These are phyloP conservation scores for Callipepla californica DNA, from an alignment of 2,113 vertebrate genomes.

Conservation along the genomic window DNA sequence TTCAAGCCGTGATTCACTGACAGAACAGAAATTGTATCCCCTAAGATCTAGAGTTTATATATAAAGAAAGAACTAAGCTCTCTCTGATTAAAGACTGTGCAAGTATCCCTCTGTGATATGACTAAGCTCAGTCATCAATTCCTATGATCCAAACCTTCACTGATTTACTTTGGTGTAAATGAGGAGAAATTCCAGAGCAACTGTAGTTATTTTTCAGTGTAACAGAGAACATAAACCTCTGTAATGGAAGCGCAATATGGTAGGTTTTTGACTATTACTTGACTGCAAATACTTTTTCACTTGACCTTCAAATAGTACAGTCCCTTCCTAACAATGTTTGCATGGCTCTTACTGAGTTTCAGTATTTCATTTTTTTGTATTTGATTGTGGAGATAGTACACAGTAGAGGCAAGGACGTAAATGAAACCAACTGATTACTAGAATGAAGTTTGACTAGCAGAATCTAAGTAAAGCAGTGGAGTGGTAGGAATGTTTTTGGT, in stretches of 20 bases:
- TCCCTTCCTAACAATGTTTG: background rate
- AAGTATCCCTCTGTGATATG: conserved; percentile 34
- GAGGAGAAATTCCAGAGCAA: conserved; percentile 29
- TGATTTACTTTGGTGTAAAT: conserved; percentile 26
- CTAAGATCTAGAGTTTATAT: conserved; percentile 7
- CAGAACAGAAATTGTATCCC: conserved; percentile 33
- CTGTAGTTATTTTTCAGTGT: background rate
- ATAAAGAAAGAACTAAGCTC: background rate
- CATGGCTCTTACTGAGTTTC: background rate
- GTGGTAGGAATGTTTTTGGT: conserved; percentile 1
- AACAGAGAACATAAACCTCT: background rate
- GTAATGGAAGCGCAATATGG: background rate
- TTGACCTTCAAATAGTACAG: background rate
- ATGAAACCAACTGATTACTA: conserved; percentile 16
- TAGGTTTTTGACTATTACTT: background rate
- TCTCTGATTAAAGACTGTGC: conserved; percentile 30
- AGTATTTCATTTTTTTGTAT: background rate
- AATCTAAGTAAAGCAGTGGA: background rate
- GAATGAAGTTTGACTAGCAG: conserved; percentile 48
- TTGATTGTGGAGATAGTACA: background rate
- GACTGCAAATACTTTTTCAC: background rate
- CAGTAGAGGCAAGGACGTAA: background rate
- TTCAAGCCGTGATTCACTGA: conserved; percentile 3
- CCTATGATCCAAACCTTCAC: conserved; percentile 4
- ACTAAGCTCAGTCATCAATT: conserved; percentile 38